phyloP scores from a whole-genome alignment of 2,113 vertebrate species.

The Mustela nigripes region DNA sequence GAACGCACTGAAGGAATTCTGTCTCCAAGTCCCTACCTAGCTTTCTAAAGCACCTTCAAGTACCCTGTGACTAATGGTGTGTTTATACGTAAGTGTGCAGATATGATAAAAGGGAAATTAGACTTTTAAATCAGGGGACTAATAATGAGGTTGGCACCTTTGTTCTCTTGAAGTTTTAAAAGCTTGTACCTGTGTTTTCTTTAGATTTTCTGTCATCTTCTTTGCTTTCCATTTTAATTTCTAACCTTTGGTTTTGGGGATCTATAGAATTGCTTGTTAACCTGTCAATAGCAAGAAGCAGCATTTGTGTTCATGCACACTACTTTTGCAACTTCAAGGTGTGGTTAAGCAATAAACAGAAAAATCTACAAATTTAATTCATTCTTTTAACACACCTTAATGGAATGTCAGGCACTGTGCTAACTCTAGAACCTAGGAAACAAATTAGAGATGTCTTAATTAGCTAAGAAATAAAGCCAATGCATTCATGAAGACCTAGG shows the following conservation, averaged over 20 bases:
- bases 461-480: not conserved
- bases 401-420: not conserved
- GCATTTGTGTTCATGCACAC: not conserved
- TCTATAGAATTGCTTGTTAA: not conserved
- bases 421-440: not conserved
- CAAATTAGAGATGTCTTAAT: not conserved
- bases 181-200: not conserved
- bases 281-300: not conserved
- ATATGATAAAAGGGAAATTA: slow-evolving; percentile 48
- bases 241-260: not conserved
- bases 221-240: slow-evolving; percentile 46
- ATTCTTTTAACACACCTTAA: not conserved
- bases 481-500: not conserved
- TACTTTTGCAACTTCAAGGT: not conserved
- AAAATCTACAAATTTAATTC: not conserved
- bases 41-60: not conserved
- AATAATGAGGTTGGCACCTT: not conserved
- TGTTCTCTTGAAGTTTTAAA: slow-evolving; percentile 52
- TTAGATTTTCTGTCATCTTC: not conserved
- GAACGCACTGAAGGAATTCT: slow-evolving; percentile 44
- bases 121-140: slow-evolving; percentile 51
- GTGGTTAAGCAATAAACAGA: not conserved
- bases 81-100: not conserved
- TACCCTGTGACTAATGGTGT: slow-evolving; percentile 25
- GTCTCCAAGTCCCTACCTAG: slow-evolving; percentile 17